Conservation (phyloP, 2,888 invertebrate species). For the Agrenia bidenticulata region DNA sequence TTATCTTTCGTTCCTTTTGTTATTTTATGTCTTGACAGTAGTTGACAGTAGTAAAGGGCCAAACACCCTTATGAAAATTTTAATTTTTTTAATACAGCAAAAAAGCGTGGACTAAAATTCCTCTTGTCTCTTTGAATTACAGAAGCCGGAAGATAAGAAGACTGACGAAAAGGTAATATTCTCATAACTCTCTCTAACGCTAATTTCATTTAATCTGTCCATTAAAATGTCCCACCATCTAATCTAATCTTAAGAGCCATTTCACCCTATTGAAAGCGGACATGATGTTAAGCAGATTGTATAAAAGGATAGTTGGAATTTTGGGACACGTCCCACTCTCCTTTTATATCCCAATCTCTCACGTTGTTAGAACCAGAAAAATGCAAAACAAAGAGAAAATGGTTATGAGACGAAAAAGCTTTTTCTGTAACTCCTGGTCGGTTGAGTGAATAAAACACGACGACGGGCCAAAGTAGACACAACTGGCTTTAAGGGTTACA, state of each 20-base stretch:
- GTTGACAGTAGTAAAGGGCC: background rate
- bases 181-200: background rate
- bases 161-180: slow-evolving; percentile 41
- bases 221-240: too few relatives aligned
- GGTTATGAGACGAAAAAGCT: slow-evolving; percentile 3
- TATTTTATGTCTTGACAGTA: background rate
- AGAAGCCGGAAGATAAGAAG: slow-evolving; percentile 47
- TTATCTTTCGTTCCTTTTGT: background rate
- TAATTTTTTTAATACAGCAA: slow-evolving; percentile 7
- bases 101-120: too few relatives aligned
- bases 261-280: too few relatives aligned
- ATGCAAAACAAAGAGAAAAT: background rate
- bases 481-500: slow-evolving; percentile 1
- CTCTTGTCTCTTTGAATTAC: slow-evolving; percentile 28
- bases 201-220: background rate
- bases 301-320: background rate
- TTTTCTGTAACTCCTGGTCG: background rate
- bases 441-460: slow-evolving; percentile 5
- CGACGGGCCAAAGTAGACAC: background rate
- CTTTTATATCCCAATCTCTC: background rate
- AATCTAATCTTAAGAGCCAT: background rate
- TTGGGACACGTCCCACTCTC: slow-evolving; percentile 3
- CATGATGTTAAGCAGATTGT: too few relatives aligned
- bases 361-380: background rate
- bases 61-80: too few relatives aligned